Base-by-base conservation (phyloP, 1,140 invertebrate species). In the Capitella teleta region DNA sequence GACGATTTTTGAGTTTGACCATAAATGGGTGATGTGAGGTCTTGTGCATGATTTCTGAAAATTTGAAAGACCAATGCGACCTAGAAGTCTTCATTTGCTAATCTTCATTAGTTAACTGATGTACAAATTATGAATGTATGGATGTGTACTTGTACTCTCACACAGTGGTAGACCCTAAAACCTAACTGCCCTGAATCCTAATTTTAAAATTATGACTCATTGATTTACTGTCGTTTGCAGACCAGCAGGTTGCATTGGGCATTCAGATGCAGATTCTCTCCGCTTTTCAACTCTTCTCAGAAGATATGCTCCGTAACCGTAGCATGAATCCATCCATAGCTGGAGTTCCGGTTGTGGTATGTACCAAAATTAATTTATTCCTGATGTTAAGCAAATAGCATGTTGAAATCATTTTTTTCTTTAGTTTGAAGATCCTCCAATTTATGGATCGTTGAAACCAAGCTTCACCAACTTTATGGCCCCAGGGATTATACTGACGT, bases 401-500 rank as follows among this genome's bases (percentile, higher is more conserved):
- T 12, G 14, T 24, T 2, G 19, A 45, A 28, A 24, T 45, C 2
- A 2, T 0, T 12, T 47, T 10, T 40, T 61, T 74, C 38, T 76
- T 36, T 70, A 86, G 76, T 84, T 87, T 59, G 75, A 80, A 57
- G 77, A 86, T 12, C 14, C 25, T 25, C 87, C 88, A 4, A 82
- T 96, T 57, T 95, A 94, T 70, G 91, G 90, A 44, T 80, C 81
- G 23, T 80, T 78, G 57, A 78, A 85, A 58, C 87, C 89, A 19
- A 88, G 85, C 50, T 94, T 94, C 64, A 92, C 87, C 2, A 86
- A 94, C 70, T 96, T 95, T 70, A 91, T 93, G 54, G 89, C 90
- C 25, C 90, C 91, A 30, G 91, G 91, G 57, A 85, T 95, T 47
- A 90, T 94, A 63, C 73, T 94, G 54, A 92, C 86, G 86, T 91